Evolutionary conservation across 2,113 vertebrate genomes (phyloP).

Genomic region (Crotalus tigris): DNA sequence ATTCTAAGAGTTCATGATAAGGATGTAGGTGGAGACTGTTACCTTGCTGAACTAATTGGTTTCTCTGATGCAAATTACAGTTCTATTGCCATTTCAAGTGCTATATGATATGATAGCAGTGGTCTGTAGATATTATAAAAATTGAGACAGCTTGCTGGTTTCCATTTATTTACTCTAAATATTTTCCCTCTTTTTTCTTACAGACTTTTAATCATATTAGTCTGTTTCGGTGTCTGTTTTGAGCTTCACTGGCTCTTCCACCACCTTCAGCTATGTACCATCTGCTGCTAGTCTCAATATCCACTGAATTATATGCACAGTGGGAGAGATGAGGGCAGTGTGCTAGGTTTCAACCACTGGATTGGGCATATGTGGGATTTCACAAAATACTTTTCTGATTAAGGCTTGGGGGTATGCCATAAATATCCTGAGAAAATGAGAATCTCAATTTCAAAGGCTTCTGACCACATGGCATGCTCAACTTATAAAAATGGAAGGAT

Average conservation of each 20-base stretch:
- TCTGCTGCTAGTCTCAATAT: background rate
- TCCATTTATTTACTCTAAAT: conserved; percentile 4
- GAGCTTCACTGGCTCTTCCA: background rate
- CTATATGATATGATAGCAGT: background rate
- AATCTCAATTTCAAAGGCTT: background rate
- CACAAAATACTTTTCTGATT: fast-evolving
- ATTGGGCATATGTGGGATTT: background rate
- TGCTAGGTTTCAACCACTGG: background rate
- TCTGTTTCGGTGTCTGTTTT: background rate
- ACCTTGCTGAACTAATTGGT: background rate
- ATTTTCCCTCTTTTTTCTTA: background rate
- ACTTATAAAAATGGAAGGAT: background rate
- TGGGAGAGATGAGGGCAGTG: background rate
- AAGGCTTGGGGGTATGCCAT: background rate
- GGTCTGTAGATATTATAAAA: background rate
- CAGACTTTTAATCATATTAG: background rate
- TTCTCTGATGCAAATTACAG: background rate
- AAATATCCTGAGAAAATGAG: background rate
- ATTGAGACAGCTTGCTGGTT: background rate
- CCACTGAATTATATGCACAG: background rate
- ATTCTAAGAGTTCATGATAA: background rate
- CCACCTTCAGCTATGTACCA: conserved; percentile 11
- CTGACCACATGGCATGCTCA: conserved; percentile 1
- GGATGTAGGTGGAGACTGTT: background rate
- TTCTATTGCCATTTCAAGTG: background rate